Evolutionary conservation across 2,113 vertebrate species (phyloP).

Genomic region (Hassar affinis): DNA sequence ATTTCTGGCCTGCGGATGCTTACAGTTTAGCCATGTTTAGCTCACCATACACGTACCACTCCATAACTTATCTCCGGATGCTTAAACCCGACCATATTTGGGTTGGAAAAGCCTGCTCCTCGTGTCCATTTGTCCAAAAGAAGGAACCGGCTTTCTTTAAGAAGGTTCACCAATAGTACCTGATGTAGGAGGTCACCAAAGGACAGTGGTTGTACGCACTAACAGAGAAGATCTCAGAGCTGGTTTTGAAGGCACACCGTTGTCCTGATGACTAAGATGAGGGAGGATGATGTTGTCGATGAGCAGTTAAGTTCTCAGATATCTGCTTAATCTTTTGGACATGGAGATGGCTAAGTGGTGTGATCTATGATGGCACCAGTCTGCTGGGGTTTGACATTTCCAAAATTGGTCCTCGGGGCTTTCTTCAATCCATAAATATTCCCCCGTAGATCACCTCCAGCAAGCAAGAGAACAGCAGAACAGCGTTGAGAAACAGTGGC

Average conservation of each 20-base stretch:
- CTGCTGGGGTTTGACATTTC: background rate
- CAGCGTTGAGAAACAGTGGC: background rate
- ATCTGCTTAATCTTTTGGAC: background rate
- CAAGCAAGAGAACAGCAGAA: background rate
- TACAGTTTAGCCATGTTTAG: background rate
- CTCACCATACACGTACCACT: background rate
- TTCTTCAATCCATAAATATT: background rate
- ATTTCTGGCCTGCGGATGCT: background rate
- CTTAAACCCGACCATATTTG: background rate
- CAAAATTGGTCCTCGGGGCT: background rate
- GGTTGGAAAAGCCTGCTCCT: background rate
- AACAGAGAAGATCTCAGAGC: background rate
- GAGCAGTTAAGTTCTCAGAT: background rate
- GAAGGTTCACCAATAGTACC: background rate
- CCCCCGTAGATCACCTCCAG: background rate
- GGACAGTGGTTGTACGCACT: background rate
- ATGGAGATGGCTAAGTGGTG: background rate
- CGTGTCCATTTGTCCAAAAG: background rate
- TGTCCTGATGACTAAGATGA: background rate
- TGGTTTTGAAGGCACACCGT: background rate
- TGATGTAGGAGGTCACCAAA: background rate
- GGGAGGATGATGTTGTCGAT: background rate
- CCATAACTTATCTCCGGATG: background rate
- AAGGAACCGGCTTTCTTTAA: background rate
- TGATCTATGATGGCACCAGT: background rate